These are phyloP conservation scores for Oconnorella tubifera DNA, from an alignment of 2,888 invertebrate species.

Conservation along the genomic window DNA sequence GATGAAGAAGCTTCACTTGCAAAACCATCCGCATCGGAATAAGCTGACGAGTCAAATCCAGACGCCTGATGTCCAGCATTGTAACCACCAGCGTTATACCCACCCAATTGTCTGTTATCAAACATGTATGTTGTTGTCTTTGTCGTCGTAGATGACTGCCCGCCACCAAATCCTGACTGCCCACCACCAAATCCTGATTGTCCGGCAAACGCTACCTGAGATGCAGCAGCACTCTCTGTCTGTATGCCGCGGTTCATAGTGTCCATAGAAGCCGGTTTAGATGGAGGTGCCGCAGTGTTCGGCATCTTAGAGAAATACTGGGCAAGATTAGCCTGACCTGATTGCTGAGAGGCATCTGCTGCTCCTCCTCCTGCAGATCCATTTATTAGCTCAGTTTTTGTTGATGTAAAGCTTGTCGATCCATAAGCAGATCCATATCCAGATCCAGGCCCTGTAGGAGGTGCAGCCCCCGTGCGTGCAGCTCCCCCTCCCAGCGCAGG, in stretches of 20 bases:
- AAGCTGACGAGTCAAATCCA: background rate
- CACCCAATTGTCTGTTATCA: conserved; percentile 10
- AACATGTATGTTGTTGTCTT: conserved; percentile 8
- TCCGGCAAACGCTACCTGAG: background rate
- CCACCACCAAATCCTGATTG: background rate
- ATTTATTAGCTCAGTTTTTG: conserved; percentile 6
- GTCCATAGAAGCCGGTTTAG: background rate
- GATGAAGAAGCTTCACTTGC: background rate
- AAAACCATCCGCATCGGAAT: conserved; percentile 2
- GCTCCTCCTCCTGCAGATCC: conserved; percentile 4
- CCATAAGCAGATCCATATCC: conserved; percentile 20
- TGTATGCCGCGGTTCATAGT: conserved; percentile 19
- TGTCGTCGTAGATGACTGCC: conserved; percentile 4
- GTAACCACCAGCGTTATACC: background rate
- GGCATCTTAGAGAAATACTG: conserved; percentile 15
- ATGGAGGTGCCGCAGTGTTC: background rate
- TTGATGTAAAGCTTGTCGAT: conserved; percentile 8
- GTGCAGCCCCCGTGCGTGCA: background rate
- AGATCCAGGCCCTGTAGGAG: background rate
- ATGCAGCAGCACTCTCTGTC: conserved; percentile 5
- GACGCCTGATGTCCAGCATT: conserved; percentile 6
- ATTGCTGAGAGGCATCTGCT: background rate
- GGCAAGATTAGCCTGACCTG: conserved; percentile 10
- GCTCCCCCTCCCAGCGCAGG: background rate
- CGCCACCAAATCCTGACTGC: background rate